A percentile compares a stretch with the other conserved stretches of the same genome.
phyloP scores from a whole-genome alignment of 92 coral and sea anemone genomes.

The Galaxea fascicularis region DNA sequence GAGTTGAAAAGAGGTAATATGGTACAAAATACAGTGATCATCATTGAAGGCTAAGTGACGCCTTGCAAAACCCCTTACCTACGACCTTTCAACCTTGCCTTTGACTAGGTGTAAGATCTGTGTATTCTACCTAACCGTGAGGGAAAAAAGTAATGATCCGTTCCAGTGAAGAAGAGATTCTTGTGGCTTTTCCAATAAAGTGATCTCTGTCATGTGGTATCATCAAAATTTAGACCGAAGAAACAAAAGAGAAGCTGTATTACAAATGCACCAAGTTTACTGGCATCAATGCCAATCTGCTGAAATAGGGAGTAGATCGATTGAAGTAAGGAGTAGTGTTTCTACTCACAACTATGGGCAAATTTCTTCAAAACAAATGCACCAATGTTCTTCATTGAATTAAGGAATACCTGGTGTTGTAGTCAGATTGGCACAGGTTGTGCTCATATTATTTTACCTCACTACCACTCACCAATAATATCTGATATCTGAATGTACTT shows the following conservation, averaged over 20 bases:
- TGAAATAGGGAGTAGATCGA: constrained; percentile 17
- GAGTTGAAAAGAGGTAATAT: constrained; percentile 90
- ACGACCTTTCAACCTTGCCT: constrained; percentile 31
- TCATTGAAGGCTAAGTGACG: constrained; percentile 53
- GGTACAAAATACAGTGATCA: constrained; percentile 41
- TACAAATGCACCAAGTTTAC: not conserved
- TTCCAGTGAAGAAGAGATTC: constrained; percentile 12
- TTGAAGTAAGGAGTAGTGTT: constrained; percentile 10
- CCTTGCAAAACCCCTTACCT: constrained; percentile 34
- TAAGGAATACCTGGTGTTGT: constrained; percentile 1
- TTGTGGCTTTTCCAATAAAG: not conserved
- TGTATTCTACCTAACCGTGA: constrained; percentile 16
- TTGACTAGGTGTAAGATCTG: constrained; percentile 37
- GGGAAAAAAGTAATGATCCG: constrained; percentile 13
- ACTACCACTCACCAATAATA: not conserved
- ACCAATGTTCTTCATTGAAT: constrained; percentile 9
- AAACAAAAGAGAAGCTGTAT: constrained; percentile 22
- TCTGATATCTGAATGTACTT: constrained; percentile 19
- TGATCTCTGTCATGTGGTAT: constrained; percentile 7
- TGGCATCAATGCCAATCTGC: constrained; percentile 17
- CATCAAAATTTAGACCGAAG: constrained; percentile 35
- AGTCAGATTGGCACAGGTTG: not conserved
- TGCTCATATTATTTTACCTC: not conserved
- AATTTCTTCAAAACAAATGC: not conserved
- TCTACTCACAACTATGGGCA: not conserved